These are phyloP conservation scores for Xyrauchen texanus DNA, from an alignment of 2,113 vertebrate species.

Conservation along the genomic window DNA sequence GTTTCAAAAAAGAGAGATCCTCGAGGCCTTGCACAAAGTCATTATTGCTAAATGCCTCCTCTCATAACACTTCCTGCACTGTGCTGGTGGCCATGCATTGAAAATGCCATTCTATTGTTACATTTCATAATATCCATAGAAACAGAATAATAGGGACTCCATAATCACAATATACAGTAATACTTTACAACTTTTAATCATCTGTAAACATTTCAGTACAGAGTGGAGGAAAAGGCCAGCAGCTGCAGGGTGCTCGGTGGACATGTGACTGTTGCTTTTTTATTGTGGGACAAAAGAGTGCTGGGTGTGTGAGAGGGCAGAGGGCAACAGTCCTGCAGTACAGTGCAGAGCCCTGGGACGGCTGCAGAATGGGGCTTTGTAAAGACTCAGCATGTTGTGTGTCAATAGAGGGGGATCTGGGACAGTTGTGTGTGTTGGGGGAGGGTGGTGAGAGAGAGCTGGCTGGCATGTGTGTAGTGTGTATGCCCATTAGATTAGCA, in stretches of 20 bases:
- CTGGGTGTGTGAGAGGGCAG: conserved; percentile 70
- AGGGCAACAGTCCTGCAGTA: conserved; percentile 69
- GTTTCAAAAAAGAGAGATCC: not conserved
- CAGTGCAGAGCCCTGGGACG: conserved; percentile 69
- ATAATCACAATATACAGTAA: conserved; percentile 12
- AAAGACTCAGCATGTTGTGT: conserved; percentile 42
- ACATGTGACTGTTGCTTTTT: conserved; percentile 78
- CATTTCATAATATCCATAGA: conserved; percentile 50
- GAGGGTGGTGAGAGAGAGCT: conserved; percentile 26
- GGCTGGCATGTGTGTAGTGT: conserved; percentile 39
- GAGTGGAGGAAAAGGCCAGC: conserved; percentile 58
- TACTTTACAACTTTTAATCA: not conserved
- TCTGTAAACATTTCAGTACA: conserved; percentile 78
- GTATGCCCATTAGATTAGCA: conserved; percentile 43
- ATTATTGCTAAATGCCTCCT: not conserved
- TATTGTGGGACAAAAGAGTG: conserved; percentile 71
- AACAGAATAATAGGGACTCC: conserved; percentile 62
- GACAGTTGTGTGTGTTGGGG: conserved; percentile 44
- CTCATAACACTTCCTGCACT: conserved; percentile 38
- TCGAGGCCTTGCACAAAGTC: not conserved
- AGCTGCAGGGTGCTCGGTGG: conserved; percentile 70
- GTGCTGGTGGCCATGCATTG: conserved; percentile 55
- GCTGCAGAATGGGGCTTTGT: conserved; percentile 68
- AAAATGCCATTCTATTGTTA: conserved; percentile 45
- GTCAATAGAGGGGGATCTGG: conserved; percentile 60